Evolutionary conservation across 2,797 vertebrate genomes (phyloP).

Genomic region (Muscicapa comitata): DNA sequence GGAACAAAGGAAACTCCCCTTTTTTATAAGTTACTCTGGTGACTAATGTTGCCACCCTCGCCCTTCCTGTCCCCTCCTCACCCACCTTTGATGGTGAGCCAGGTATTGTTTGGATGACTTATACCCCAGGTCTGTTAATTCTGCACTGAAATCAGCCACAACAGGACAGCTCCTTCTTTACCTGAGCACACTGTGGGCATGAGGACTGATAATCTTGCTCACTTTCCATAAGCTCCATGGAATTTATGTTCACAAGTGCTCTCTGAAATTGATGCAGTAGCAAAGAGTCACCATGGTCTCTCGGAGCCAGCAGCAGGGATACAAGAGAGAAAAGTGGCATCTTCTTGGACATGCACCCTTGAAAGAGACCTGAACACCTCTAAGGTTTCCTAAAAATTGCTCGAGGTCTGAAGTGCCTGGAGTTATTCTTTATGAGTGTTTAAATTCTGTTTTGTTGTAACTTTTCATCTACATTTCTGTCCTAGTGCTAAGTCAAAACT

Average conservation of each 20-base stretch:
- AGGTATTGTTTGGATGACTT: not conserved
- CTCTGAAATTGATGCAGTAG: not conserved
- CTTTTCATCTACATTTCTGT: not conserved
- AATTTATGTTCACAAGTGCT: not conserved
- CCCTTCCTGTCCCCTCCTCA: not conserved
- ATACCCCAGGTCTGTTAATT: not conserved
- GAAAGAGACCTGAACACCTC: not conserved
- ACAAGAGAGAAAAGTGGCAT: not conserved
- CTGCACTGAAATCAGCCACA: not conserved
- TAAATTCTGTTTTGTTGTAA: not conserved
- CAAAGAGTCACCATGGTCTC: not conserved
- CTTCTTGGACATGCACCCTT: not conserved
- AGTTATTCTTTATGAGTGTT: not conserved
- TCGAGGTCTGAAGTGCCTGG: not conserved
- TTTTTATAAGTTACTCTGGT: not conserved
- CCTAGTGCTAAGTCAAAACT: not conserved
- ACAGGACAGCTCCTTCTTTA: not conserved
- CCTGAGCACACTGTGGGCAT: not conserved
- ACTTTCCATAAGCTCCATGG: not conserved
- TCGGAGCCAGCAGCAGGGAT: not conserved
- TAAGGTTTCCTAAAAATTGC: not conserved
- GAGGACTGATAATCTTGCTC: not conserved
- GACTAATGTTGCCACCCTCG: not conserved
- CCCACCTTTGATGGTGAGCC: constrained; percentile 5
- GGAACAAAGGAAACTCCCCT: not conserved